Conservation (phyloP, 2,888 invertebrate species). For the Anarsia innoxiella region DNA sequence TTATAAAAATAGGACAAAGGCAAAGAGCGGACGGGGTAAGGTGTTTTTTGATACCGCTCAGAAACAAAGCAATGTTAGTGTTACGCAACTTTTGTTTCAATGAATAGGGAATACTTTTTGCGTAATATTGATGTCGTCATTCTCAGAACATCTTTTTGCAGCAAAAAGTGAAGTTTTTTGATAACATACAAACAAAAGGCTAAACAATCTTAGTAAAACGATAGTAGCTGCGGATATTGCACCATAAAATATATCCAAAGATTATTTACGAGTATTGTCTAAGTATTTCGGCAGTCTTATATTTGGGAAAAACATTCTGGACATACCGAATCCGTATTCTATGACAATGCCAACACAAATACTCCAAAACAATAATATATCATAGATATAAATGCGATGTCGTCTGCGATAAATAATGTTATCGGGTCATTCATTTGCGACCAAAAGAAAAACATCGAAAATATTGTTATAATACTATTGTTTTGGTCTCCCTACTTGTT, state of each 20-base stretch:
- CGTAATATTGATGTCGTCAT: constrained; percentile 28
- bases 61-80: constrained; percentile 49
- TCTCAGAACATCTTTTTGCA: constrained; percentile 33
- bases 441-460: constrained; percentile 15
- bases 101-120: constrained; percentile 36
- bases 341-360: too few species aligned
- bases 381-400: too few species aligned
- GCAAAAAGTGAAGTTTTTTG: constrained; percentile 35
- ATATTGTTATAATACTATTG: constrained; percentile 11
- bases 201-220: too few species aligned
- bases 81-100: constrained; percentile 52
- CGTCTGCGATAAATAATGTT: constrained; percentile 12
- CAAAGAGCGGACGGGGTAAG: constrained; percentile 40
- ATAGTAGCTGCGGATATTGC: too few species aligned
- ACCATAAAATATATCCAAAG: too few species aligned
- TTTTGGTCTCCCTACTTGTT: constrained; percentile 12
- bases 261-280: too few species aligned
- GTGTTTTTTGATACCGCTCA: constrained; percentile 64
- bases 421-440: constrained; percentile 5
- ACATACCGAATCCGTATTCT: too few species aligned
- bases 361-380: too few species aligned
- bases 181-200: too few species aligned
- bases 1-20: constrained; percentile 58
- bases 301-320: too few species aligned
- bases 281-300: too few species aligned